Percentiles rank a stretch among this genome's conserved stretches.
Conservation (phyloP, 1,140 invertebrate genomes). For the Drosophila seguyi region DNA sequence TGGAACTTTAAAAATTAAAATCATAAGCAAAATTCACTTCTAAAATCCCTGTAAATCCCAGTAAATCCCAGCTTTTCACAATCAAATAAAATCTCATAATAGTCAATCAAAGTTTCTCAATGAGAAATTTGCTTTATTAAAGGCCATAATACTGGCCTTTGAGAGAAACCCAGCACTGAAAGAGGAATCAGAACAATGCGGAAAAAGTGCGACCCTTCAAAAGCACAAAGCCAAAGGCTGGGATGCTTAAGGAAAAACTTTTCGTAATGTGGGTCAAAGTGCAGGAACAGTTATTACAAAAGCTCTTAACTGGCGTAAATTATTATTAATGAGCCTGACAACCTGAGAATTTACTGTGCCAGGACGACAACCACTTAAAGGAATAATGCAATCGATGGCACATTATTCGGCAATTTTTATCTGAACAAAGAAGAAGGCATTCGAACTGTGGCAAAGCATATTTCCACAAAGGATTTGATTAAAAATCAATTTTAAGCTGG, state of each 20-base stretch:
- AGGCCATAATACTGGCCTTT: constrained; percentile 1
- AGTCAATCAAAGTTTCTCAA: constrained; percentile 4
- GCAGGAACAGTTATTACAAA: background rate
- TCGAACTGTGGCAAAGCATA: background rate
- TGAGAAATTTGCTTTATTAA: constrained; percentile 7
- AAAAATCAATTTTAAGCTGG: background rate
- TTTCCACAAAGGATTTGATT: background rate
- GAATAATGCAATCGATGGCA: background rate
- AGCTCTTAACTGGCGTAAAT: background rate
- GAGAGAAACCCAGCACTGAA: background rate
- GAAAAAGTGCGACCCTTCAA: constrained; percentile 9
- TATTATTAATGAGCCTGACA: constrained; percentile 6
- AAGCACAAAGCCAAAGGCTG: constrained; percentile 5
- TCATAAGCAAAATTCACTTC: too few relatives aligned
- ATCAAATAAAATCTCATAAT: constrained; percentile 6
- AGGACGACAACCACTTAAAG: background rate
- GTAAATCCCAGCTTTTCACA: background rate
- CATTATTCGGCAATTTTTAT: background rate
- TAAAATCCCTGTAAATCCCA: too few relatives aligned
- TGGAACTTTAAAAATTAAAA: too few relatives aligned
- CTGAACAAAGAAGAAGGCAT: background rate
- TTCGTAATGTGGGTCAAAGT: constrained; percentile 8
- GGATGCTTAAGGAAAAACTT: constrained; percentile 1
- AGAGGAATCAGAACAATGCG: constrained; percentile 1
- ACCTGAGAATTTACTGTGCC: background rate